Conservation (phyloP, 2,113 vertebrate genomes). For the Xiphophorus hellerii region DNA sequence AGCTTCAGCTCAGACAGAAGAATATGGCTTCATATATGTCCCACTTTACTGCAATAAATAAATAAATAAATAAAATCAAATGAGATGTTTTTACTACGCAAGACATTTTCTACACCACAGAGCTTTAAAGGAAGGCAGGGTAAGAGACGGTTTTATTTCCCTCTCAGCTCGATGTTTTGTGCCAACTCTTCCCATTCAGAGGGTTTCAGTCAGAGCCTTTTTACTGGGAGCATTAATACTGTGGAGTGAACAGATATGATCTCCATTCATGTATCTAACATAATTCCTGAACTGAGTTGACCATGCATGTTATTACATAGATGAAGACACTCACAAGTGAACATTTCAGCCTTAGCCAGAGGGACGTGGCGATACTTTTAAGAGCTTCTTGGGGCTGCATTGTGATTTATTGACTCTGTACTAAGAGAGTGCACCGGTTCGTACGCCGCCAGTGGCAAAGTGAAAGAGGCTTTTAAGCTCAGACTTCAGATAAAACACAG, state of each 20-base stretch:
- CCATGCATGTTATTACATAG: slow-evolving; percentile 9
- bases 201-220: slow-evolving; percentile 48
- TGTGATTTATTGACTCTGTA: slow-evolving; percentile 55
- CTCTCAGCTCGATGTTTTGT: slow-evolving; percentile 27
- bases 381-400: slow-evolving; percentile 23
- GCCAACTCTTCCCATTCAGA: slow-evolving; percentile 36
- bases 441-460: slow-evolving; percentile 27
- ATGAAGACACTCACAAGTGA: slow-evolving; percentile 2
- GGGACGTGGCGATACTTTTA: slow-evolving; percentile 17
- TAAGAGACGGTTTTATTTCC: background rate
- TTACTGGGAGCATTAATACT: slow-evolving; percentile 21
- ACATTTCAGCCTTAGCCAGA: slow-evolving; percentile 34
- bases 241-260: slow-evolving; percentile 39
- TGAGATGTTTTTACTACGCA: background rate
- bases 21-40: background rate
- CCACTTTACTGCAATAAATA: background rate
- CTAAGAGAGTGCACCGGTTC: slow-evolving; percentile 39
- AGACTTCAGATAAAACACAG: slow-evolving; percentile 21
- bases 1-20: background rate
- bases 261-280: slow-evolving; percentile 35
- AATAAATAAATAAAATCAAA: background rate
- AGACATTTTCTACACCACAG: background rate
- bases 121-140: background rate
- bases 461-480: slow-evolving; percentile 46
- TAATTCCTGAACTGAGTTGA: slow-evolving; percentile 15